Percentiles rank a stretch among this genome's conserved stretches.
Evolutionary conservation across 2,888 invertebrate genomes (phyloP).

Genomic region (Cynaeus angustus): DNA sequence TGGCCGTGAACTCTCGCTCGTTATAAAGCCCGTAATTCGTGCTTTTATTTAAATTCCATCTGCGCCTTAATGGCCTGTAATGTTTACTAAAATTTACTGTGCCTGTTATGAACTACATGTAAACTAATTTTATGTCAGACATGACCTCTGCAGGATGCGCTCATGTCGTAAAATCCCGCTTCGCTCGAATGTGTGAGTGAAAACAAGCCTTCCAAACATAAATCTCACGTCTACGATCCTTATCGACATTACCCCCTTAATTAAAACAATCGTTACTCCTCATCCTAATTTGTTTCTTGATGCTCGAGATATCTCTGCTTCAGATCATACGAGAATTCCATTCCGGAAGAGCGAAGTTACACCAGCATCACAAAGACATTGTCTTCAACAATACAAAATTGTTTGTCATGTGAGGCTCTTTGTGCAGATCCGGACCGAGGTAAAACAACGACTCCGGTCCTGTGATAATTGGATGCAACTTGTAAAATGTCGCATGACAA

Average conservation of each 20-base stretch:
- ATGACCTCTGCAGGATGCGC: conserved; percentile 3
- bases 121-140: conserved; percentile 3
- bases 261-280: conserved; percentile 26
- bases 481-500: conserved; percentile 39
- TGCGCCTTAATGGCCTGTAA: too few species aligned
- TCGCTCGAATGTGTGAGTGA: conserved; percentile 1
- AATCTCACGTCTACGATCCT: conserved; percentile 5
- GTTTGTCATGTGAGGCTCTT: conserved; percentile 40
- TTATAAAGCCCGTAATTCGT: too few species aligned
- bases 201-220: not conserved
- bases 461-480: conserved; percentile 20
- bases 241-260: conserved; percentile 30
- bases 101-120: not conserved
- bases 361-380: conserved; percentile 35
- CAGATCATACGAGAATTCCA: conserved; percentile 38
- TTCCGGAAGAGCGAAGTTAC: conserved; percentile 22
- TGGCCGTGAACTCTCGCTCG: too few species aligned
- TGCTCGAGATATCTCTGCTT: conserved; percentile 28
- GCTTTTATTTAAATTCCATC: too few species aligned
- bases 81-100: too few species aligned
- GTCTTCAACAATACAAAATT: conserved; percentile 30
- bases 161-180: not conserved
- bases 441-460: not conserved
- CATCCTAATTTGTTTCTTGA: conserved; percentile 33
- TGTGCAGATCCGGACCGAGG: conserved; percentile 8